Conservation (phyloP, 2,113 vertebrate genomes). For the Equus quagga region DNA sequence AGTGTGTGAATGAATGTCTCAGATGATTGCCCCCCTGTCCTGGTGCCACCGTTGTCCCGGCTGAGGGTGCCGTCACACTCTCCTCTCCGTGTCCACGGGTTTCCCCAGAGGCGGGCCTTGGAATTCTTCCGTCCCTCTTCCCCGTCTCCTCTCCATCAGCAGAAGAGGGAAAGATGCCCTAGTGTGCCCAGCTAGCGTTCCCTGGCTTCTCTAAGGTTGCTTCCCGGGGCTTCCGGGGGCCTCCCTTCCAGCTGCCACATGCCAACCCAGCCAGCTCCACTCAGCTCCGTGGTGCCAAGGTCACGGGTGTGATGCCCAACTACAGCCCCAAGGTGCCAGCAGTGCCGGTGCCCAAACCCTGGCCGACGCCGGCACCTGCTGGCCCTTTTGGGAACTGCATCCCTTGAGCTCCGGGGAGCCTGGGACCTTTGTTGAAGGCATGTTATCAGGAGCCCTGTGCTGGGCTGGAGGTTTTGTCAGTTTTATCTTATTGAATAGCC, state of each 20-base stretch:
- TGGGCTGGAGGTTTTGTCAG: not conserved
- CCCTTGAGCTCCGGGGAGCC: not conserved
- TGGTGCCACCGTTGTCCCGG: not conserved
- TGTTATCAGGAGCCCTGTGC: not conserved
- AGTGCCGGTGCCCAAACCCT: conserved; percentile 21
- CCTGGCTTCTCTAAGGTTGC: conserved; percentile 14
- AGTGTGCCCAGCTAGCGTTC: conserved; percentile 18
- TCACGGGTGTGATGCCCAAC: conserved; percentile 79
- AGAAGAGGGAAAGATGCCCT: not conserved
- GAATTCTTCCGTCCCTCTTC: fast-evolving
- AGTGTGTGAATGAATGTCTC: not conserved
- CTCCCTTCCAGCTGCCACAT: conserved; percentile 61
- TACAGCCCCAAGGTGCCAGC: conserved; percentile 63
- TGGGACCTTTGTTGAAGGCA: not conserved
- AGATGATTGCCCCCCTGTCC: not conserved
- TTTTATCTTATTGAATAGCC: not conserved
- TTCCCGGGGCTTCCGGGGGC: conserved; percentile 50
- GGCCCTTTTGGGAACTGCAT: conserved; percentile 37
- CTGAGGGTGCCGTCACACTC: not conserved
- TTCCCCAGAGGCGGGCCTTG: not conserved
- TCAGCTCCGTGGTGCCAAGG: conserved; percentile 80
- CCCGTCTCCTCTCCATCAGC: fast-evolving
- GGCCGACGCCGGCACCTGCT: conserved; percentile 80
- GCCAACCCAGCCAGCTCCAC: conserved; percentile 71
- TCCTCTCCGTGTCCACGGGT: not conserved